Evolutionary conservation across 2,113 vertebrate species (phyloP).

Genomic region (Silurus glanis): DNA sequence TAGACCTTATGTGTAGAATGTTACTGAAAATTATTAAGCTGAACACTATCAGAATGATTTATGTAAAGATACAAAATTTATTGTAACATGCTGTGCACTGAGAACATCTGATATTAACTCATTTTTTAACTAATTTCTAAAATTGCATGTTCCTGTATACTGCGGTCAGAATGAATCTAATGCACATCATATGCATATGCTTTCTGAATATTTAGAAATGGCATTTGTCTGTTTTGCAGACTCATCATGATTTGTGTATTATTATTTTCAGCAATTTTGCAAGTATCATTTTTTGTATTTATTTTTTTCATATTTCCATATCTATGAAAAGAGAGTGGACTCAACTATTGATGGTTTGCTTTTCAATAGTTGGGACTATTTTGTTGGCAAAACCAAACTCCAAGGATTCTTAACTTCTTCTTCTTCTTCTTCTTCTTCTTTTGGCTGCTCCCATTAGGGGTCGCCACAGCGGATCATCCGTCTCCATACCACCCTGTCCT

Average conservation of each 20-base stretch:
- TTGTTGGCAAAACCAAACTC: neutral
- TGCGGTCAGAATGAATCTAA: neutral
- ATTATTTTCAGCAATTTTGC: neutral
- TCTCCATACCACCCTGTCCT: too few species aligned
- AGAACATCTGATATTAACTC: neutral
- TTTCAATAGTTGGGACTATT: neutral
- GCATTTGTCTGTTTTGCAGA: neutral
- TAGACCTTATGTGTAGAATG: neutral
- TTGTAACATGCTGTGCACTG: neutral
- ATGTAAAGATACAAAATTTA: neutral
- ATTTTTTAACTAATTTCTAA: neutral
- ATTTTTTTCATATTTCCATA: neutral
- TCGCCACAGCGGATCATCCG: too few species aligned
- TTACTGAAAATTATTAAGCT: constrained; percentile 23
- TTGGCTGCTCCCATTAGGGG: too few species aligned
- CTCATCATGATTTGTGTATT: neutral
- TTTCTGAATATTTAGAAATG: neutral
- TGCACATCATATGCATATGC: neutral
- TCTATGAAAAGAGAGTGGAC: neutral
- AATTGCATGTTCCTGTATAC: neutral
- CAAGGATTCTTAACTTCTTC: neutral
- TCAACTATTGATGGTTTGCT: neutral
- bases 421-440: too few species aligned
- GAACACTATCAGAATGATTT: neutral
- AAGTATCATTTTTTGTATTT: neutral